Evolutionary conservation across 1,140 invertebrate genomes (phyloP).

Genomic region (Pseudomyrmex flavicornis): DNA sequence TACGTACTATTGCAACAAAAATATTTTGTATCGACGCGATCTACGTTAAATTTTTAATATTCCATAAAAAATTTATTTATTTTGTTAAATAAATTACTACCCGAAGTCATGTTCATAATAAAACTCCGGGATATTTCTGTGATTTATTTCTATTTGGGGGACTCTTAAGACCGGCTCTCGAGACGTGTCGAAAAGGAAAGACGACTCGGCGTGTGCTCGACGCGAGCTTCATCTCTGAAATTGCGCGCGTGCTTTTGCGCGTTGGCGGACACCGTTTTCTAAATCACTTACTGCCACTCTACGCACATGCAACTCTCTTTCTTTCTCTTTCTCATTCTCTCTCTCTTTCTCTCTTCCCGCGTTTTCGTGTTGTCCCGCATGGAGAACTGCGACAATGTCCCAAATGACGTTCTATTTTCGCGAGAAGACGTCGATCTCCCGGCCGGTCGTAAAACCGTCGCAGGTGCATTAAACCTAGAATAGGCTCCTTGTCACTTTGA

Average conservation of each 20-base stretch:
- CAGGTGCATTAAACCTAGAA: slow-evolving; percentile 72
- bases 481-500: slow-evolving; percentile 61
- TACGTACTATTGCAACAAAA: too few relatives aligned
- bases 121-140: not conserved
- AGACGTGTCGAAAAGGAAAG: slow-evolving; percentile 52
- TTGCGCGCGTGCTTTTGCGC: slow-evolving; percentile 74
- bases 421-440: slow-evolving; percentile 72
- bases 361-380: slow-evolving; percentile 3
- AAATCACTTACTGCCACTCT: slow-evolving; percentile 73
- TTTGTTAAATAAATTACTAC: not conserved
- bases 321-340: too few relatives aligned
- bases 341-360: slow-evolving; percentile 33
- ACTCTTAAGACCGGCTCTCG: slow-evolving; percentile 9
- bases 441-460: slow-evolving; percentile 71
- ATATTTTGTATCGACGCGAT: too few relatives aligned
- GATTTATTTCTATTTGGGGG: not conserved
- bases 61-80: too few relatives aligned
- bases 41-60: too few relatives aligned
- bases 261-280: slow-evolving; percentile 79
- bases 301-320: not conserved
- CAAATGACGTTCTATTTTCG: slow-evolving; percentile 78
- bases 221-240: slow-evolving; percentile 74
- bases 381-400: slow-evolving; percentile 71
- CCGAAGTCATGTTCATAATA: not conserved
- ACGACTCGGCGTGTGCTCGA: slow-evolving; percentile 40